Evolutionary conservation across 2,113 vertebrate genomes (phyloP).

Genomic region (Pygoscelis adeliae): DNA sequence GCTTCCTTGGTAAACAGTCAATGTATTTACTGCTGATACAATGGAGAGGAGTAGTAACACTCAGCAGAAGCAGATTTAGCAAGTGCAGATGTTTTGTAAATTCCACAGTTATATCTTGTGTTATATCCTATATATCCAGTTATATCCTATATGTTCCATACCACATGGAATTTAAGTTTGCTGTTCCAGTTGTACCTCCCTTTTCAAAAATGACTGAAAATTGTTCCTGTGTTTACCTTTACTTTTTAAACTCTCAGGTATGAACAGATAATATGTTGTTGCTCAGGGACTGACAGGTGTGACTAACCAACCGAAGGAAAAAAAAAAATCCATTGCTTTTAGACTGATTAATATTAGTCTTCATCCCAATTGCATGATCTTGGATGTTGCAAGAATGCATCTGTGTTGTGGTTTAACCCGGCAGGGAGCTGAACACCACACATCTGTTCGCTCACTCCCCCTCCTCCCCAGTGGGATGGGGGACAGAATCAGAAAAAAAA

Average conservation of each 20-base stretch:
- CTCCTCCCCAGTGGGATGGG: too few species aligned
- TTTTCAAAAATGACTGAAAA: not conserved
- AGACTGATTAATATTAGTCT: not conserved
- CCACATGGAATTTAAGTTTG: not conserved
- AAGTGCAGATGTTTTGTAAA: not conserved
- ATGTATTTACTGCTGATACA: slow-evolving; percentile 29
- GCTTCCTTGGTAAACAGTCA: slow-evolving; percentile 2
- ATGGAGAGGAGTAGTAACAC: not conserved
- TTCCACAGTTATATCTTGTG: not conserved
- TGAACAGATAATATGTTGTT: not conserved
- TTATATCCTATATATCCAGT: not conserved
- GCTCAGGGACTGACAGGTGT: not conserved
- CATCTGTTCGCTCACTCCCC: too few species aligned
- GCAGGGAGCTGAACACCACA: too few species aligned
- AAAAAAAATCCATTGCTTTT: not conserved
- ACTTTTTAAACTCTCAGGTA: not conserved
- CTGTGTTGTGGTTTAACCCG: too few species aligned
- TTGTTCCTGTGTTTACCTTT: not conserved
- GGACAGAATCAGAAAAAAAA: too few species aligned
- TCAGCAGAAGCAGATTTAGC: not conserved
- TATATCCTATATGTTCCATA: not conserved
- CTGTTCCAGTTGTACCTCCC: not conserved
- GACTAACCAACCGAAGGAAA: not conserved
- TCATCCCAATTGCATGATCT: not conserved
- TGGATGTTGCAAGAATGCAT: not conserved